Percentiles rank a stretch among this genome's conserved stretches.
phyloP scores from a whole-genome alignment of 2,797 vertebrate genomes.

The Lacerta agilis region DNA sequence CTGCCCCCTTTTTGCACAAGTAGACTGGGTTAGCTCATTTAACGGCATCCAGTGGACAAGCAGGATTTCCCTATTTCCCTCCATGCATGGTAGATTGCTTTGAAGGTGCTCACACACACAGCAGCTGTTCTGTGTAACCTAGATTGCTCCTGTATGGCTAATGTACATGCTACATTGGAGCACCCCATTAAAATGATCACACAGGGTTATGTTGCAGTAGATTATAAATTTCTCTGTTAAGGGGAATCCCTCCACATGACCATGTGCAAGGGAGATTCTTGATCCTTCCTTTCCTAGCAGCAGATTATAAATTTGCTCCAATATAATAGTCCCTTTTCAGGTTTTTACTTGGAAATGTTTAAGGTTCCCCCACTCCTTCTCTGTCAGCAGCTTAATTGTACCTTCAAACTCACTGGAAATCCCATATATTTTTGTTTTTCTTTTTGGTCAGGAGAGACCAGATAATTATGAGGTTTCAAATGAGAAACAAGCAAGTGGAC shows the following conservation, averaged over 20 bases:
- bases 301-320: constrained; percentile 31
- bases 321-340: not conserved
- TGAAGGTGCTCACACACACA: not conserved
- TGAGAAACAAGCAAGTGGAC: constrained; percentile 33
- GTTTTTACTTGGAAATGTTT: constrained; percentile 12
- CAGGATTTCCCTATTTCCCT: not conserved
- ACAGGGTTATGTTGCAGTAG: not conserved
- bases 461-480: constrained; percentile 25
- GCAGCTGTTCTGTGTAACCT: not conserved
- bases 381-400: constrained; percentile 26
- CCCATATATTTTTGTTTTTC: not conserved
- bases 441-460: constrained; percentile 20
- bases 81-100: not conserved
- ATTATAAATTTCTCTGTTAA: not conserved
- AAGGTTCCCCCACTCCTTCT: not conserved
- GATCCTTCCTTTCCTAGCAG: constrained; percentile 9
- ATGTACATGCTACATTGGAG: not conserved
- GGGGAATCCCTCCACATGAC: not conserved
- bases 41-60: not conserved
- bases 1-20: too few species aligned
- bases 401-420: constrained; percentile 36
- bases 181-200: not conserved
- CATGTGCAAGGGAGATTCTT: not conserved
- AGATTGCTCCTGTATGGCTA: not conserved
- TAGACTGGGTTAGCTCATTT: not conserved